Evolutionary conservation across 2,797 vertebrate genomes (phyloP).

Genomic region (Epinephelus awoara): DNA sequence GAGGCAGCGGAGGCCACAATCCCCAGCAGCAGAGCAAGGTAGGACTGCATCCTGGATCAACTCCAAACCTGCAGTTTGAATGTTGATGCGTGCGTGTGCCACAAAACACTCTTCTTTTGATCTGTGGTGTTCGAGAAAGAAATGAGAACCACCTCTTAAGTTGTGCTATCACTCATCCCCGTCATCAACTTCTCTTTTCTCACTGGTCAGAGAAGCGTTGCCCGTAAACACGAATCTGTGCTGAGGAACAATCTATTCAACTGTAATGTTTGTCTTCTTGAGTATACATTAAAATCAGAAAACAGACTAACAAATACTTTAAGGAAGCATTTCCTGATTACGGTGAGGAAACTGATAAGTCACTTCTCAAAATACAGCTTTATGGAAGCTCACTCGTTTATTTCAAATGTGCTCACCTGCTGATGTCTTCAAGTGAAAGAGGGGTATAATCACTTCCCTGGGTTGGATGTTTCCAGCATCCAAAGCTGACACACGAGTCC

Average conservation of each 20-base stretch:
- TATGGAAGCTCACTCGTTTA: neutral
- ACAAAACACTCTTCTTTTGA: conserved; percentile 26
- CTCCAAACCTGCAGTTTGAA: conserved; percentile 59
- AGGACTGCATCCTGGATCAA: conserved; percentile 76
- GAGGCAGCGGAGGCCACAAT: conserved; percentile 66
- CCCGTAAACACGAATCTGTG: neutral
- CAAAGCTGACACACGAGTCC: conserved; percentile 47
- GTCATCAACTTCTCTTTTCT: conserved; percentile 62
- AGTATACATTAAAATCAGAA: conserved; percentile 9
- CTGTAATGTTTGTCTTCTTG: neutral
- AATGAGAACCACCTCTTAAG: conserved; percentile 42
- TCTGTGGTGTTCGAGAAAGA: conserved; percentile 35
- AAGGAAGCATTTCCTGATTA: neutral
- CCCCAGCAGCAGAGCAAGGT: conserved; percentile 72
- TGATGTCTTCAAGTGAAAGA: conserved; percentile 46
- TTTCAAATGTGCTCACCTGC: conserved; percentile 63
- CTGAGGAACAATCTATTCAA: neutral
- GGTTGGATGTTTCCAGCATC: conserved; percentile 62
- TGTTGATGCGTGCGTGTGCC: neutral
- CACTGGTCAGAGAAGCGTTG: neutral
- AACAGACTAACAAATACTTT: neutral
- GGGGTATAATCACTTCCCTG: conserved; percentile 27
- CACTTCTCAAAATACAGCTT: neutral
- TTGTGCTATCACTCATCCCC: conserved; percentile 20
- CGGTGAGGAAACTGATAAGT: neutral